Percentiles rank a stretch among this genome's conserved stretches.
Conservation (phyloP, 1,140 invertebrate genomes). For the Lutraria rhynchaena region DNA sequence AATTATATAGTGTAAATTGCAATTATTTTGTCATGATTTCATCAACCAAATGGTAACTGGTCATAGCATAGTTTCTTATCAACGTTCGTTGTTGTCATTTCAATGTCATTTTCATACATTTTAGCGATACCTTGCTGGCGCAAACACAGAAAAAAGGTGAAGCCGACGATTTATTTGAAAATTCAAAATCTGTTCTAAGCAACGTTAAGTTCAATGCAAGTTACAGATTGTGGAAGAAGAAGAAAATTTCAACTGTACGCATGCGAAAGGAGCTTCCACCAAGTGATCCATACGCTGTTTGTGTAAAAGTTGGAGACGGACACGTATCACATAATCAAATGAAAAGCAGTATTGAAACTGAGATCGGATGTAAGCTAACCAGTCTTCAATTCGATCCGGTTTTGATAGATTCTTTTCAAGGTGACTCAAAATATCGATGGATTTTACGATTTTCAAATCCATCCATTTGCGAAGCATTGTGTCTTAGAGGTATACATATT, state of each 20-base stretch:
- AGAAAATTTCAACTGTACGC: constrained; percentile 33
- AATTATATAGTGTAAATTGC: no score
- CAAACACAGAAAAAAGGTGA: no score
- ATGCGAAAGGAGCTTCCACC: constrained; percentile 49
- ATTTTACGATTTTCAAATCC: constrained; percentile 37
- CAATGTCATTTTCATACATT: no score
- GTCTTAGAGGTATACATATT: constrained; percentile 13
- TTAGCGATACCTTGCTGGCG: no score
- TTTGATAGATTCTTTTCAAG: constrained; percentile 17
- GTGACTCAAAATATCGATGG: constrained; percentile 42
- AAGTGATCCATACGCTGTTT: constrained; percentile 20
- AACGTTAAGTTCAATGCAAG: constrained; percentile 38
- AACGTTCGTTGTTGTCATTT: no score
- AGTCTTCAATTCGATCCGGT: constrained; percentile 49
- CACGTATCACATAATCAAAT: constrained; percentile 29
- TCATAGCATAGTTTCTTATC: no score
- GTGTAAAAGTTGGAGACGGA: constrained; percentile 9
- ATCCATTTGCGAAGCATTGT: constrained; percentile 18
- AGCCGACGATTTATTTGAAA: neutral
- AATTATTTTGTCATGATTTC: no score
- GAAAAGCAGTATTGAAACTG: constrained; percentile 29
- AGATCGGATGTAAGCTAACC: constrained; percentile 3
- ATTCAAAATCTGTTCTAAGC: neutral
- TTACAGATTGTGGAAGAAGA: constrained; percentile 52
- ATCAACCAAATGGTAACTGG: no score